Evolutionary conservation across 2,797 vertebrate genomes (phyloP).

Genomic region (Enteromius mattozi): DNA sequence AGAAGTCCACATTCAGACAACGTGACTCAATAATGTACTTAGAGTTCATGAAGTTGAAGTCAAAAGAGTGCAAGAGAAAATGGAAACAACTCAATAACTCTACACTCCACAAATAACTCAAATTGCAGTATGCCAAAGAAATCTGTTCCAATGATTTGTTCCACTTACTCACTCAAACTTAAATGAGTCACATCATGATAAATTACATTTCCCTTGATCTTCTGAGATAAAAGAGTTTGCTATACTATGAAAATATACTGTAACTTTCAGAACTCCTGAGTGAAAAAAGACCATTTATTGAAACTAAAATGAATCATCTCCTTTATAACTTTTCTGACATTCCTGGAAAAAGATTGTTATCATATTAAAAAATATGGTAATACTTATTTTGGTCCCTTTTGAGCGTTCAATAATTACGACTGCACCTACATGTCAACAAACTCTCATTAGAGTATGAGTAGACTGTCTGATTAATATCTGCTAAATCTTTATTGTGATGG

Average conservation of each 20-base stretch:
- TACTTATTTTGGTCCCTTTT: too few relatives aligned
- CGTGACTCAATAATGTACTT: not conserved
- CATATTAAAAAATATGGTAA: not conserved
- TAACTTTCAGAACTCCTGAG: not conserved
- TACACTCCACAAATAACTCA: conserved; percentile 16
- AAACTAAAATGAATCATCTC: not conserved
- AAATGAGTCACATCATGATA: not conserved
- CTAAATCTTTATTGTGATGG: too few relatives aligned
- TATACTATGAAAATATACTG: not conserved
- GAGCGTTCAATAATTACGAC: too few relatives aligned
- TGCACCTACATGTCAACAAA: too few relatives aligned
- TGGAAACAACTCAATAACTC: not conserved
- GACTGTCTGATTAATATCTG: too few relatives aligned
- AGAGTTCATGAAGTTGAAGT: not conserved
- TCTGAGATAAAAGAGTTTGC: not conserved
- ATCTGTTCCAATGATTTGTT: conserved; percentile 11
- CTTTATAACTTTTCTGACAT: not conserved
- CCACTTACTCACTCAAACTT: conserved; percentile 11
- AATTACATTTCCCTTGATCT: not conserved
- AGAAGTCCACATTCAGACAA: conserved; percentile 7
- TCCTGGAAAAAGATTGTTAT: not conserved
- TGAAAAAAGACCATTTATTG: not conserved
- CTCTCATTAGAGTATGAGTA: too few relatives aligned
- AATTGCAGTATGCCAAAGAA: conserved; percentile 9
- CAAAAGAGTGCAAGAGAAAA: conserved; percentile 20